Percentiles rank a stretch among this genome's conserved stretches.
Evolutionary conservation across 2,797 vertebrate genomes (phyloP).

Genomic region (Pangasius djambal): DNA sequence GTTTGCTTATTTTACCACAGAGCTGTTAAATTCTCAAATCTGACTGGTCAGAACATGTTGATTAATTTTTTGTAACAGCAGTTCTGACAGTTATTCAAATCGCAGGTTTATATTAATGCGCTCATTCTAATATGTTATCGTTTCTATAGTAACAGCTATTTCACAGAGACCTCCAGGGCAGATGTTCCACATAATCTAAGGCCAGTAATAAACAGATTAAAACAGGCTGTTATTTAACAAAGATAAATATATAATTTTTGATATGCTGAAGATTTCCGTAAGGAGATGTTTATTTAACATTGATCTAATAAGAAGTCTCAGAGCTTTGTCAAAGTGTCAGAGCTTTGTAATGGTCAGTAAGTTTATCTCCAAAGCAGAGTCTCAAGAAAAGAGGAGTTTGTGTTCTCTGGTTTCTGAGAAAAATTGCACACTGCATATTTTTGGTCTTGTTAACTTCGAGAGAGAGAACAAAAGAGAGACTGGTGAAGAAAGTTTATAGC

Average conservation of each 20-base stretch:
- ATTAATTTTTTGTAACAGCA: neutral
- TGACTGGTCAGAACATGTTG: neutral
- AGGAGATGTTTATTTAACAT: neutral
- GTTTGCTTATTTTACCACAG: neutral
- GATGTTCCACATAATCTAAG: neutral
- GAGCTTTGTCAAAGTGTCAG: neutral
- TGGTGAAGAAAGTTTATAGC: neutral
- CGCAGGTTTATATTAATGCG: neutral
- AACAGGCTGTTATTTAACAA: neutral
- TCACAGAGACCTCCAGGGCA: neutral
- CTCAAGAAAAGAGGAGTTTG: neutral
- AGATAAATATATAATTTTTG: neutral
- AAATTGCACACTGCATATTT: neutral
- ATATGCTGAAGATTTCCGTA: neutral
- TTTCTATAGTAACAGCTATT: neutral
- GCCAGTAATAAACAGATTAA: neutral
- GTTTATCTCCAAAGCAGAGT: neutral
- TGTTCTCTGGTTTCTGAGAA: neutral
- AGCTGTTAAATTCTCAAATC: neutral
- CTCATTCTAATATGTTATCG: neutral
- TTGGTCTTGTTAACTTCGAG: neutral
- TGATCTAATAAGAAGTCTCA: neutral
- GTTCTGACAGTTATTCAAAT: constrained; percentile 8
- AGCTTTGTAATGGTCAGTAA: neutral
- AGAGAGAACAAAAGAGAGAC: neutral